Conservation (phyloP, 2,888 invertebrate genomes). For the Scaptomyza flava region DNA sequence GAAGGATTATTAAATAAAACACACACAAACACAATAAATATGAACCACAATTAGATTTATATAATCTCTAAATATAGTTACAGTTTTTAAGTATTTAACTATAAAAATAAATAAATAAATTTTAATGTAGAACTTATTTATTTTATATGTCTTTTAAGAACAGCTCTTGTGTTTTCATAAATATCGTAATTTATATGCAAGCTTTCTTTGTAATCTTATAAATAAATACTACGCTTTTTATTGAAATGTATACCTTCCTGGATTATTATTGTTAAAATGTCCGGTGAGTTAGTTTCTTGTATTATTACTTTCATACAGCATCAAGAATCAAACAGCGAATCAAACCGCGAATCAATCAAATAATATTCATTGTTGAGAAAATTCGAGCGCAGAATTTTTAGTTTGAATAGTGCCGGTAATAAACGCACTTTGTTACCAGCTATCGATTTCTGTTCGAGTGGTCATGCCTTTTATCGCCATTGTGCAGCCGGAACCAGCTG, state of each 20-base stretch:
- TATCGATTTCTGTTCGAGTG: background rate
- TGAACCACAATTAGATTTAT: slow-evolving; percentile 79
- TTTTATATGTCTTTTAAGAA: slow-evolving; percentile 79
- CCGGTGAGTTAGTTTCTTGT: background rate
- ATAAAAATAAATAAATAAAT: slow-evolving; percentile 80
- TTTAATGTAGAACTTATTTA: slow-evolving; percentile 78
- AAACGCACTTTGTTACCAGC: background rate
- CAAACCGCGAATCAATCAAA: no score
- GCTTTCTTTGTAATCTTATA: slow-evolving; percentile 78
- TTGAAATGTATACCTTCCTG: slow-evolving; percentile 64
- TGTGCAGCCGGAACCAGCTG: background rate
- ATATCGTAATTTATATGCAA: slow-evolving; percentile 79
- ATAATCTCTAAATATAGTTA: slow-evolving; percentile 79
- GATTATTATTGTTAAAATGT: slow-evolving; percentile 5
- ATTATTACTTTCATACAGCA: background rate
- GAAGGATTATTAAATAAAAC: slow-evolving; percentile 37
- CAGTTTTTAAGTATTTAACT: slow-evolving; percentile 80
- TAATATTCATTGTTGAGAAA: background rate
- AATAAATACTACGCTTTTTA: slow-evolving; percentile 78
- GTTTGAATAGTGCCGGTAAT: background rate
- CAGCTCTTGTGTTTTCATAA: slow-evolving; percentile 81
- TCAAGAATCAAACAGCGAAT: background rate
- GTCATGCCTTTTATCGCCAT: background rate
- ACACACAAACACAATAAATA: slow-evolving; percentile 62
- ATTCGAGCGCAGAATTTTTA: background rate